Percentiles rank a stretch among this genome's conserved stretches.
These are phyloP conservation scores for Priocnemis perturbator DNA, from an alignment of 2,888 invertebrate species.

Conservation along the genomic window DNA sequence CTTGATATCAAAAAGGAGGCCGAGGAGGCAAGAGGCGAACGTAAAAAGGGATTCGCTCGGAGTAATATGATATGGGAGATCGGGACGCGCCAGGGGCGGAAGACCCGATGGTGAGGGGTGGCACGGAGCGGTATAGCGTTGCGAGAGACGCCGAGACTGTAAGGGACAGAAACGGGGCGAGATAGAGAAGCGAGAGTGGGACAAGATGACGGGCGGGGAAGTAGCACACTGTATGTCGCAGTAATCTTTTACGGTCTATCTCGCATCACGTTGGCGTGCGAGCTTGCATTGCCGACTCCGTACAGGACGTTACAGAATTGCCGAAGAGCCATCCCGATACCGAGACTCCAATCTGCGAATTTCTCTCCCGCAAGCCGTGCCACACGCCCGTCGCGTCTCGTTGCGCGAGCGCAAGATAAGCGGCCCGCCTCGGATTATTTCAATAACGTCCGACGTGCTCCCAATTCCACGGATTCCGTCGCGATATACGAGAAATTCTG, in stretches of 20 bases:
- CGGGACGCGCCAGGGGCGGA: constrained; percentile 59
- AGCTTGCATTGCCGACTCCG: constrained; percentile 41
- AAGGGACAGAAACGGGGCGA: constrained; percentile 8
- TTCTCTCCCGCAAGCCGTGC: too few species aligned
- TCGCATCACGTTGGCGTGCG: constrained; percentile 58
- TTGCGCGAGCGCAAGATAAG: too few species aligned
- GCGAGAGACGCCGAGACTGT: constrained; percentile 1
- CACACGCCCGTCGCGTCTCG: too few species aligned
- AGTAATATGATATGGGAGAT: constrained; percentile 70
- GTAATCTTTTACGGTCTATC: constrained; percentile 70
- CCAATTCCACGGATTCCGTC: too few species aligned
- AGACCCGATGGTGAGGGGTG: constrained; percentile 33
- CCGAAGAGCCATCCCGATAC: too few species aligned
- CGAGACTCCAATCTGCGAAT: too few species aligned
- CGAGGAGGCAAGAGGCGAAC: constrained; percentile 41
- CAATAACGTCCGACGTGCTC: too few species aligned
- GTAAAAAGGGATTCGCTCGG: constrained; percentile 62
- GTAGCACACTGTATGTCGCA: constrained; percentile 62
- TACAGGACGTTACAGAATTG: constrained; percentile 41
- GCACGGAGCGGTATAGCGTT: background rate
- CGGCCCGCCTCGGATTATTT: too few species aligned
- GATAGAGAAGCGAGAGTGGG: constrained; percentile 30
- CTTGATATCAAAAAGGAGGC: constrained; percentile 50
- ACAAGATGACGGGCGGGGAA: constrained; percentile 36
- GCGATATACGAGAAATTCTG: too few species aligned